Base-by-base conservation (phyloP, 2,888 invertebrate species). In the Lasius fuliginosus region DNA sequence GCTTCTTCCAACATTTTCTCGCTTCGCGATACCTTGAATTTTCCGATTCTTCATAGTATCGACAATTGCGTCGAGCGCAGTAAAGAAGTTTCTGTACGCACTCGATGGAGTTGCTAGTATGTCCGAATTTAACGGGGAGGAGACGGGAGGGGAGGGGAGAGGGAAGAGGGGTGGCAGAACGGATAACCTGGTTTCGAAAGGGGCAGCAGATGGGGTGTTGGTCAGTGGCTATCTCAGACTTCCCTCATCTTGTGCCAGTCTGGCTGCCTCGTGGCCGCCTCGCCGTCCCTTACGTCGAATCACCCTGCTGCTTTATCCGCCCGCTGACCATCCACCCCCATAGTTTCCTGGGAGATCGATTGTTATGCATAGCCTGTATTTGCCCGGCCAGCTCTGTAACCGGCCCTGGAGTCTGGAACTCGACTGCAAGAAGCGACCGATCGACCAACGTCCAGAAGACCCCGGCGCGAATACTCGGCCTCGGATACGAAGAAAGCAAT, bases 281-380 rank as follows among this genome's bases (percentile, higher is more conserved):
- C 74, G 71, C 88, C 85, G 83, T 89, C 87, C 87, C 86, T 89
- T 86, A 88, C 89, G 85, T 83, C 85, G 86, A 84, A 86, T 90
- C 87, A 84, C 89, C 89, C 91, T 90, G 92, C 93, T 91, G 92
- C 93, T 92, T 92, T 92, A 92, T 93, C 93, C 94, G 91, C 92
- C 92, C 93, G 92, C 92, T 94, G 93, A 93, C 94, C 94, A 94
- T 92, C 94, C 93, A 92, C 94, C 93, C 93, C 93, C 93, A 92
- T 92, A 94, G 94, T 94, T 94, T 94, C 94, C 94, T 92, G 93
- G 92, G 93, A 94, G 94, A 95, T 95, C 95, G 94, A 95, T 95
- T 95, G 95, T 95, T 95, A 95, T 95, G 94, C 95, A 95, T 95
- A 94, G 95, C 94, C 93, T 94, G 94, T 95, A 95, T 95, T 95